These are phyloP conservation scores for Pteropus rufus DNA, from an alignment of 2,797 vertebrate species.

Conservation along the genomic window DNA sequence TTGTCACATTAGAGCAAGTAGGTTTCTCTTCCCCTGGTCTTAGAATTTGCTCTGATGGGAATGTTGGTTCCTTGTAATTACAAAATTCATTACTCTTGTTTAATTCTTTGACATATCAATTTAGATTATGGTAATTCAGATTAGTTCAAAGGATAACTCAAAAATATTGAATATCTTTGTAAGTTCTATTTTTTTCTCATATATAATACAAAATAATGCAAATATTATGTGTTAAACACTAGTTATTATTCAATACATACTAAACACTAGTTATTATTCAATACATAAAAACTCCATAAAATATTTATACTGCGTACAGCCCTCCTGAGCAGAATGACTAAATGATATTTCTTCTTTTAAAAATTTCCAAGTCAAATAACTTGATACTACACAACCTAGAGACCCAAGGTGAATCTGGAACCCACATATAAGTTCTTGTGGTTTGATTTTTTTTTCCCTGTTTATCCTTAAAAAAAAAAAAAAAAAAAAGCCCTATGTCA, in stretches of 20 bases:
- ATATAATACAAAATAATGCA: background rate
- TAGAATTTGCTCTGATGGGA: background rate
- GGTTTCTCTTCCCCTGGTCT: background rate
- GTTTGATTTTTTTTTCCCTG: background rate
- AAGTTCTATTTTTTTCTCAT: background rate
- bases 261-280: background rate
- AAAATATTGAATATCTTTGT: background rate
- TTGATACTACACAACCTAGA: background rate
- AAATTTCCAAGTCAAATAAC: background rate
- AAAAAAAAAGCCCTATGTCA: background rate
- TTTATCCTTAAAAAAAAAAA: background rate
- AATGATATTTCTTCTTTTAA: background rate
- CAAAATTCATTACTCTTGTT: background rate
- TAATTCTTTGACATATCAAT: background rate
- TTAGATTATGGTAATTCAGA: background rate
- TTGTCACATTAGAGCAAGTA: too few relatives aligned
- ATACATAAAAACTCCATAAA: background rate
- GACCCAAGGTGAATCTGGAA: background rate
- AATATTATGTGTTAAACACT: background rate
- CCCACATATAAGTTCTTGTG: background rate
- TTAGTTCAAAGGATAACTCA: background rate
- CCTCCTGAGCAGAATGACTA: background rate
- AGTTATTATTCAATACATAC: background rate
- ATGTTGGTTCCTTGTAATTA: background rate
- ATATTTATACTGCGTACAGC: background rate